phyloP scores from a whole-genome alignment of 1,140 invertebrate species.

The Aplysia californica region DNA sequence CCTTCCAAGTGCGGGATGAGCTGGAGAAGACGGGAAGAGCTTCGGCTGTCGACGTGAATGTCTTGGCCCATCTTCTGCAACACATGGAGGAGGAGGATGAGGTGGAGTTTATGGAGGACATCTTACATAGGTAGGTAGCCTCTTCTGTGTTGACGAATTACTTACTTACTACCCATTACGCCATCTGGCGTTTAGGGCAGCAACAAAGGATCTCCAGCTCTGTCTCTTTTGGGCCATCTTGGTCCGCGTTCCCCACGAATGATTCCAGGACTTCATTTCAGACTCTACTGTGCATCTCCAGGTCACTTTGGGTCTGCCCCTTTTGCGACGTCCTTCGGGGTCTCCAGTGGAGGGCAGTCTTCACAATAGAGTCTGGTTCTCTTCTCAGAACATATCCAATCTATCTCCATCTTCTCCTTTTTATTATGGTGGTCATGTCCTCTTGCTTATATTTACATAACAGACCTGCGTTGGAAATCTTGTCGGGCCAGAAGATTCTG shows the following conservation, averaged over 20 bases:
- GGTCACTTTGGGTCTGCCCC: neutral
- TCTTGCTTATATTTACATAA: no score
- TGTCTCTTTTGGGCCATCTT: neutral
- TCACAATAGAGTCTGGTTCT: no score
- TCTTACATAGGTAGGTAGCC: constrained; percentile 39
- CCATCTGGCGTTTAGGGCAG: neutral
- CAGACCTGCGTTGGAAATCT: no score
- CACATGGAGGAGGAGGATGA: constrained; percentile 32
- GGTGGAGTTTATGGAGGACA: constrained; percentile 41
- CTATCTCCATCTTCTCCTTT: no score
- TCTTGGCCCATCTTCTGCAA: constrained; percentile 45
- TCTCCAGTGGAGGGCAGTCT: no score
- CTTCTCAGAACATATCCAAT: no score
- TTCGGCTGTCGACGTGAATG: constrained; percentile 56
- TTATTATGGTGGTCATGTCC: no score
- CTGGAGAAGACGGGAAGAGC: constrained; percentile 43
- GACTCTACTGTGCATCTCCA: neutral
- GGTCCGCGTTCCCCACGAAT: neutral
- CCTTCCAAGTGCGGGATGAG: constrained; percentile 45
- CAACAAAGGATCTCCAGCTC: neutral
- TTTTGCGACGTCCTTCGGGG: no score
- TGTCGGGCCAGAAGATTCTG: no score
- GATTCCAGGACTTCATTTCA: neutral
- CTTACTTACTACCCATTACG: neutral
- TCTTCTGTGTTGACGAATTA: neutral